Conservation (phyloP, 2,797 vertebrate species). For the Mycteria americana region DNA sequence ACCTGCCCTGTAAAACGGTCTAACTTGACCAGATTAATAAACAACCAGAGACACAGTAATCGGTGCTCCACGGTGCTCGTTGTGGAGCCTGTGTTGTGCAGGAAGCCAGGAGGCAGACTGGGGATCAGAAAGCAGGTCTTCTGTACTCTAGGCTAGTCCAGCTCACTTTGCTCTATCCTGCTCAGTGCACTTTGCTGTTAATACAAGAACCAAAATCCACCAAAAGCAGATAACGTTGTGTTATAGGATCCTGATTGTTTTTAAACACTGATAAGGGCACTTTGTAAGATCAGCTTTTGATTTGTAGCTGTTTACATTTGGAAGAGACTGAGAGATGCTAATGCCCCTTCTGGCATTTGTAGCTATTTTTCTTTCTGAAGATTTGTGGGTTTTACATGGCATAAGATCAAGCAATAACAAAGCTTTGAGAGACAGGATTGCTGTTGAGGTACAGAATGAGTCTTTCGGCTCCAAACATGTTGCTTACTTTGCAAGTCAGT, state of each 20-base stretch:
- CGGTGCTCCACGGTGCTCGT: not conserved
- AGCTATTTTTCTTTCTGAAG: slow-evolving; percentile 28
- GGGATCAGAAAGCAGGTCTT: not conserved
- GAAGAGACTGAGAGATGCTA: slow-evolving; percentile 6
- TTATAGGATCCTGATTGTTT: not conserved
- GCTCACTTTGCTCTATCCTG: not conserved
- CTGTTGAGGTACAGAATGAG: not conserved
- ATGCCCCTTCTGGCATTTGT: slow-evolving; percentile 13
- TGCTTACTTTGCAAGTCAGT: not conserved
- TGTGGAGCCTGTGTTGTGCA: not conserved
- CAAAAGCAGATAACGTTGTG: not conserved
- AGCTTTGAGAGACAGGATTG: not conserved
- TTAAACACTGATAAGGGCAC: not conserved
- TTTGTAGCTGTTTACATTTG: slow-evolving; percentile 21
- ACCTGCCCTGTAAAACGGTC: not conserved
- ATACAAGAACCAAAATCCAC: not conserved
- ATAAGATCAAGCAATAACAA: not conserved
- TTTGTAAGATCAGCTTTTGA: slow-evolving; percentile 25
- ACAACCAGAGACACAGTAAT: not conserved
- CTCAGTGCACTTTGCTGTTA: not conserved
- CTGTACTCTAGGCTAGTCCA: not conserved
- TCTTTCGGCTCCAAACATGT: not conserved
- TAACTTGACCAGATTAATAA: not conserved
- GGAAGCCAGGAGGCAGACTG: not conserved
- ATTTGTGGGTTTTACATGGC: slow-evolving; percentile 31